These are phyloP conservation scores for Tipula lateralis DNA, from an alignment of 2,888 invertebrate genomes.

Conservation along the genomic window DNA sequence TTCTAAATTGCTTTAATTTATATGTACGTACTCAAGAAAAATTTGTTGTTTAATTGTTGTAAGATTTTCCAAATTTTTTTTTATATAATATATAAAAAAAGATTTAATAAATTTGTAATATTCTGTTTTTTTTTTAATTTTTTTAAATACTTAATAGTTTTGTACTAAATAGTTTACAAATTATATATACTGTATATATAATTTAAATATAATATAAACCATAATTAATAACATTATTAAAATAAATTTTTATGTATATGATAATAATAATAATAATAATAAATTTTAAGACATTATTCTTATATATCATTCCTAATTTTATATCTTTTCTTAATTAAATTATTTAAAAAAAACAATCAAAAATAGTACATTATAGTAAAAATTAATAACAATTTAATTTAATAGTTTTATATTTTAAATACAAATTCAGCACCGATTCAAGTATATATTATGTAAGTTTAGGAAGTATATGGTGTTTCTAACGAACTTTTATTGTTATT, in stretches of 20 bases:
- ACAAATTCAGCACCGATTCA: conserved; percentile 11
- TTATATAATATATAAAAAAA: neutral
- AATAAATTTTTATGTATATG: neutral
- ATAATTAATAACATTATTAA: neutral
- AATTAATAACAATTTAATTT: neutral
- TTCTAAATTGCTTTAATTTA: conserved; percentile 11
- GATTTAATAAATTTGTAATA: conserved; percentile 4
- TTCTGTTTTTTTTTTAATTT: neutral
- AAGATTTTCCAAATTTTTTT: neutral
- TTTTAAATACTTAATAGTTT: conserved; percentile 14
- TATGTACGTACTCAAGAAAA: neutral
- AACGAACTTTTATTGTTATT: neutral
- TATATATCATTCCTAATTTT: neutral
- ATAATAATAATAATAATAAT: neutral
- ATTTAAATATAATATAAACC: conserved; percentile 16
- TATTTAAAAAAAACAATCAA: conserved; percentile 7
- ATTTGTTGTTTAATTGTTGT: conserved; percentile 9
- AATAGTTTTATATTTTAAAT: neutral
- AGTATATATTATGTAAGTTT: neutral
- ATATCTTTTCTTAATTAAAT: neutral
- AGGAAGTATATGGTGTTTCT: neutral
- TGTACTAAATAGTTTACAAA: conserved; percentile 15
- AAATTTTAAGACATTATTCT: neutral
- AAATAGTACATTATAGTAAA: neutral
- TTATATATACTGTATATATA: neutral